Percentiles rank a stretch among this genome's conserved stretches.
Evolutionary conservation across 2,797 vertebrate species (phyloP).

Genomic region (Coilia nasus): DNA sequence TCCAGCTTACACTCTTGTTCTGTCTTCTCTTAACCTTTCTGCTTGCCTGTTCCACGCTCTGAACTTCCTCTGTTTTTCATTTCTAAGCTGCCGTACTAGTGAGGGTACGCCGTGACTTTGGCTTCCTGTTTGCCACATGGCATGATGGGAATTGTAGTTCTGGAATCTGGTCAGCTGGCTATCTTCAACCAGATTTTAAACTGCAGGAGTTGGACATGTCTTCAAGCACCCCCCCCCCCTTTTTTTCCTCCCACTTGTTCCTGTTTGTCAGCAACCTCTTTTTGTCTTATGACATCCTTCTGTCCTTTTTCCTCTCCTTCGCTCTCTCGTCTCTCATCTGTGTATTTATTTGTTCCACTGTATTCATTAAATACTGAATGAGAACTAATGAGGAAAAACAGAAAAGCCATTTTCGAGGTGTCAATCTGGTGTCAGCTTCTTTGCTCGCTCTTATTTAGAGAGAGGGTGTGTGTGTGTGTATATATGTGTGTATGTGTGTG

Average conservation of each 20-base stretch:
- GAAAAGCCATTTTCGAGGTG: conserved; percentile 5
- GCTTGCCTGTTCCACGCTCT: neutral
- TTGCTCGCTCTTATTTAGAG: neutral
- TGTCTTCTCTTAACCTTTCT: neutral
- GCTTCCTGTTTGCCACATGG: neutral
- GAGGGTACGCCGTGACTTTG: neutral
- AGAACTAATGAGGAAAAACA: conserved; percentile 60
- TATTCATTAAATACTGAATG: conserved; percentile 70
- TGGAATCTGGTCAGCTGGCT: neutral
- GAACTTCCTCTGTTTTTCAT: neutral
- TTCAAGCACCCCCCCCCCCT: neutral
- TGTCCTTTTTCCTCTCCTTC: conserved; percentile 31
- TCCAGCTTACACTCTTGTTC: neutral
- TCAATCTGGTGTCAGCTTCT: conserved; percentile 2
- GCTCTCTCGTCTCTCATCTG: conserved; percentile 37
- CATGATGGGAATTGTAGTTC: conserved; percentile 13
- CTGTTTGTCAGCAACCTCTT: conserved; percentile 2
- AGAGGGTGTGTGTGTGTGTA: no score
- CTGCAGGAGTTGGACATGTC: neutral
- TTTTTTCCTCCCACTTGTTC: neutral
- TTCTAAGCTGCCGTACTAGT: neutral
- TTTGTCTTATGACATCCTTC: conserved; percentile 25
- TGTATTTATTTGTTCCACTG: conserved; percentile 76
- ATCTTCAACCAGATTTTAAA: neutral
- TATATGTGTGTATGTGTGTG: no score